Conservation (phyloP, 2,113 vertebrate species). For the Columba livia region DNA sequence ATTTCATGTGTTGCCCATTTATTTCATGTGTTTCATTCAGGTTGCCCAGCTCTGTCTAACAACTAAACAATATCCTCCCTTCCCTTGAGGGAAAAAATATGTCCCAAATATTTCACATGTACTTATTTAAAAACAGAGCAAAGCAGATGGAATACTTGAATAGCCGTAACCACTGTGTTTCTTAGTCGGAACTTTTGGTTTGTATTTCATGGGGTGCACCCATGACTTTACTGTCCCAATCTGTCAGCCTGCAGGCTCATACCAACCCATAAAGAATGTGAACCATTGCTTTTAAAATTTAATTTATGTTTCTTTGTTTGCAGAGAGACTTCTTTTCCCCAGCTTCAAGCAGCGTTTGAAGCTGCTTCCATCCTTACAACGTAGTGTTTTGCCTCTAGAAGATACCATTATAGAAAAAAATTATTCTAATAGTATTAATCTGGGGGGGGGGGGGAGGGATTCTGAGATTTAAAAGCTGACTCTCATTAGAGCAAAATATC, state of each 20-base stretch:
- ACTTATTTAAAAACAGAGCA: background rate
- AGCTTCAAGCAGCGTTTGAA: background rate
- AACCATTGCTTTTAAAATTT: background rate
- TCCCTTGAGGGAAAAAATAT: background rate
- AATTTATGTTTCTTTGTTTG: conserved; percentile 37
- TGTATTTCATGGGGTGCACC: background rate
- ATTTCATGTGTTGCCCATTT: background rate
- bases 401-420: background rate
- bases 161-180: background rate
- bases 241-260: background rate
- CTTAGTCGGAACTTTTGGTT: background rate
- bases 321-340: background rate
- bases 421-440: background rate
- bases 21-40: background rate
- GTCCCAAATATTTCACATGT: background rate
- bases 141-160: conserved; percentile 20
- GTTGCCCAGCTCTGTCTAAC: background rate
- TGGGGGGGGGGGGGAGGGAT: rapidly evolving
- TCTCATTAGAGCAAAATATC: background rate
- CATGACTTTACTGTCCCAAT: background rate
- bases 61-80: conserved; percentile 11
- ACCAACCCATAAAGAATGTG: background rate
- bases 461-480: background rate
- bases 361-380: background rate
- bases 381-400: background rate